Percentiles rank a stretch among this genome's conserved stretches.
Evolutionary conservation across 2,888 invertebrate genomes (phyloP).

Genomic region (Nezara viridula): DNA sequence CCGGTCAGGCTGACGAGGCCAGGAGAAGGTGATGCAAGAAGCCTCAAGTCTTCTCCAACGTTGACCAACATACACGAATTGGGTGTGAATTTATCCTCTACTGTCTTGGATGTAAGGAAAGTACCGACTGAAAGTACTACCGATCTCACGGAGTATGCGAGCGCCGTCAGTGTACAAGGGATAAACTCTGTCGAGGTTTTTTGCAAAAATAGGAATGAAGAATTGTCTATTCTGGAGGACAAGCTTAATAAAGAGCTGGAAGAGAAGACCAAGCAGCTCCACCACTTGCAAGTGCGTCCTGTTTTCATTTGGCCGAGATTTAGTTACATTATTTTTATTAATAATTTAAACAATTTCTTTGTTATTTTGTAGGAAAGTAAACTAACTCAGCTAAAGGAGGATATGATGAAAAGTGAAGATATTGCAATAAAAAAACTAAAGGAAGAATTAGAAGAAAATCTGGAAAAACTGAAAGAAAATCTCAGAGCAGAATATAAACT

Average conservation of each 20-base stretch:
- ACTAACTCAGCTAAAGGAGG: slow-evolving; percentile 69
- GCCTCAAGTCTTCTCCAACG: background rate
- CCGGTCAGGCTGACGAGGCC: background rate
- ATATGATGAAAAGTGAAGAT: slow-evolving; percentile 68
- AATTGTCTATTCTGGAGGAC: slow-evolving; percentile 54
- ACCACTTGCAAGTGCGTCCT: slow-evolving; percentile 65
- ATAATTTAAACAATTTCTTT: background rate
- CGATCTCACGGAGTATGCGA: slow-evolving; percentile 46
- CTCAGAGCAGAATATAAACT: slow-evolving; percentile 66
- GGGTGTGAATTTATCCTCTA: background rate
- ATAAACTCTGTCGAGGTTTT: slow-evolving; percentile 32
- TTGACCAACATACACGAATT: background rate
- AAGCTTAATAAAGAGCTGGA: slow-evolving; percentile 63
- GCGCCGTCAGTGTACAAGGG: slow-evolving; percentile 26
- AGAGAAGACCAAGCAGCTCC: slow-evolving; percentile 63
- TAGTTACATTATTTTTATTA: slow-evolving; percentile 66
- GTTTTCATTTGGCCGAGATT: background rate
- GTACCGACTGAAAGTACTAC: background rate
- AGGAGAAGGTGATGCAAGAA: background rate
- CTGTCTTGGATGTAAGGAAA: background rate
- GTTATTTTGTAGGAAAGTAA: slow-evolving; percentile 65
- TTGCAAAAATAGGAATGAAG: slow-evolving; percentile 38
- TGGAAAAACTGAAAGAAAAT: slow-evolving; percentile 61
- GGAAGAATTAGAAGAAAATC: slow-evolving; percentile 65
- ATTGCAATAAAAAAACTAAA: slow-evolving; percentile 68